Evolutionary conservation across 2,797 vertebrate species (phyloP), one percentile per base, ranked within the genome.

Genomic region (Xiphophorus birchmanni): DNA sequence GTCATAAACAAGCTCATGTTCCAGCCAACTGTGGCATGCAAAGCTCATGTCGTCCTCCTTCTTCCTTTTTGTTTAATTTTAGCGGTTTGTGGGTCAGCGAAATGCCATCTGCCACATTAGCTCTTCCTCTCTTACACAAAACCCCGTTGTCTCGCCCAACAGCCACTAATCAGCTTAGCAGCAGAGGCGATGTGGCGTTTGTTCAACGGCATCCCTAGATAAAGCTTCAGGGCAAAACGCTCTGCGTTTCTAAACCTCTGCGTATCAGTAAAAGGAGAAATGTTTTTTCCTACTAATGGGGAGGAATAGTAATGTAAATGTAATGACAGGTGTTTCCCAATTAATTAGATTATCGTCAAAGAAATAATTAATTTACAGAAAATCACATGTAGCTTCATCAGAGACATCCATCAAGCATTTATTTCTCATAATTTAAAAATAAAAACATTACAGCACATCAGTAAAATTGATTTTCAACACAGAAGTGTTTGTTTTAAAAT

Each of bases 71-170:
- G 76, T 82, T 77, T 79, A 76, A 44, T 72, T 72, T 72, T 72
- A 83, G 79, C 80, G 21, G 37, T 26, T 56, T 37, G 75, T 82
- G 74, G 77, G 69, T 77, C 82, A 79, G 60, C 60, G 0, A 83
- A 82, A 80, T 88, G 82, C 89, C 86, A 91, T 92, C 84, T 92
- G 91, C 80, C 86, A 79, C 45, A 84, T 86, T 85, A 81, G 69
- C 76, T 84, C 54, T 78, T 75, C 56, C 65, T 47, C 76, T 42
- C 75, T 26, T 73, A 12, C 71, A 32, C 75, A 83, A n/a, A 71
- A 7, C 3, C 4, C 65, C 21, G 37, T 69, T 9, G 58, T 29
- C 74, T 78, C 56, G 37, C 29, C 56, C 60, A 58, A 73, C 67
- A 78, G 76, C 73, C 81, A 44, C 73, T 84, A 78, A 86, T 85